Evolutionary conservation across 2,888 invertebrate species (phyloP).

Genomic region (Tetropium fuscum): DNA sequence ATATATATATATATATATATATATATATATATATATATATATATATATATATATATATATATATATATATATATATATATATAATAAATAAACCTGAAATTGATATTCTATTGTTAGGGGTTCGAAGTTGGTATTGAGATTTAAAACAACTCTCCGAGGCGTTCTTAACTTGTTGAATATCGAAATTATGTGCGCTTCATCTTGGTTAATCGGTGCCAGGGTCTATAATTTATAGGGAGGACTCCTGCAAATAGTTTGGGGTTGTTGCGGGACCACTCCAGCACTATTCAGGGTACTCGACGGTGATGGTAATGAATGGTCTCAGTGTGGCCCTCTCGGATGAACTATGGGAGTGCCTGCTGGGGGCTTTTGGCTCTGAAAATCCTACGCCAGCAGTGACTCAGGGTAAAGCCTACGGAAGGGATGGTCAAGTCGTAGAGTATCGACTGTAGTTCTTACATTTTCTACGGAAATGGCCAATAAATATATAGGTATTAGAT

Average conservation of each 20-base stretch:
- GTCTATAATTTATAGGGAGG: slow-evolving; percentile 31
- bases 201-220: slow-evolving; percentile 29
- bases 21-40: too few relatives aligned
- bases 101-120: slow-evolving; percentile 2
- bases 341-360: slow-evolving; percentile 27
- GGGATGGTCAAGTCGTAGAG: slow-evolving; percentile 1
- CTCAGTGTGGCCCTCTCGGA: slow-evolving; percentile 33
- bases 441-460: too few relatives aligned
- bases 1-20: too few relatives aligned
- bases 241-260: slow-evolving; percentile 28
- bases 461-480: too few relatives aligned
- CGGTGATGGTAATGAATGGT: slow-evolving; percentile 37
- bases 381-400: slow-evolving; percentile 12
- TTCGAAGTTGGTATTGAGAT: slow-evolving; percentile 11
- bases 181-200: slow-evolving; percentile 26
- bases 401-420: background rate
- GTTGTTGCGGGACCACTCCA: slow-evolving; percentile 27
- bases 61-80: too few relatives aligned
- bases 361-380: slow-evolving; percentile 8
- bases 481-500: too few relatives aligned
- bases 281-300: slow-evolving; percentile 32
- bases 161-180: slow-evolving; percentile 33
- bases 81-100: slow-evolving; percentile 7
- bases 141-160: slow-evolving; percentile 33
- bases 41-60: too few relatives aligned